Evolutionary conservation across 2,113 vertebrate species (phyloP).

Genomic region (Pachyramphus minor): DNA sequence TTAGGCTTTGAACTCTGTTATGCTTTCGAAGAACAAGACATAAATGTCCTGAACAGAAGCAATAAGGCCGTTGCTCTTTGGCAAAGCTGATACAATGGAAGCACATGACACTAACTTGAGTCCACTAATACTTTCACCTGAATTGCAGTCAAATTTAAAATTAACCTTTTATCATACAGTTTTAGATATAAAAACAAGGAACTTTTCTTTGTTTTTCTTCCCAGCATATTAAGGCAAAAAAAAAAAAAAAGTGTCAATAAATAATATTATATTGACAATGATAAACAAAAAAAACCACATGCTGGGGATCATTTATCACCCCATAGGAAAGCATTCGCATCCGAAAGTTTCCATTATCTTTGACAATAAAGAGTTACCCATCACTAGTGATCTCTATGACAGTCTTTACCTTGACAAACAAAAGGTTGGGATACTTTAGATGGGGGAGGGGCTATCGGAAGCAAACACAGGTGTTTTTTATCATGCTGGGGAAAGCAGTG

Average conservation of each 20-base stretch:
- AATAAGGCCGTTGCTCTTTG: background rate
- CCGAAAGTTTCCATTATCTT: background rate
- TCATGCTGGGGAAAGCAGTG: background rate
- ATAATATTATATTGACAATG: background rate
- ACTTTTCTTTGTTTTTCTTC: background rate
- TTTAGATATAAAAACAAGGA: background rate
- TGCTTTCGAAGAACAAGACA: background rate
- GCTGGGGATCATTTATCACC: background rate
- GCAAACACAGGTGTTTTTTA: background rate
- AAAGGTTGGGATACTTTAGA: background rate
- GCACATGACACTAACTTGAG: background rate
- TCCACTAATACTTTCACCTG: background rate
- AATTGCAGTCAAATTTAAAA: background rate
- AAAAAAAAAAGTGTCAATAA: background rate
- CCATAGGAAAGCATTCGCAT: background rate
- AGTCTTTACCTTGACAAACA: background rate
- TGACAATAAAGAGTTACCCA: background rate
- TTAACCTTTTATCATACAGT: background rate
- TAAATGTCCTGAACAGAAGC: background rate
- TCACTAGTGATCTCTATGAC: background rate
- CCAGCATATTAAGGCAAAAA: background rate
- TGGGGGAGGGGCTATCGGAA: fast-evolving
- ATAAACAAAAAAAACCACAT: background rate
- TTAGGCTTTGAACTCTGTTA: background rate
- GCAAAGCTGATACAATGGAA: background rate